Evolutionary conservation across 2,888 invertebrate species (phyloP).

Genomic region (Lissocephala sabroskyi): DNA sequence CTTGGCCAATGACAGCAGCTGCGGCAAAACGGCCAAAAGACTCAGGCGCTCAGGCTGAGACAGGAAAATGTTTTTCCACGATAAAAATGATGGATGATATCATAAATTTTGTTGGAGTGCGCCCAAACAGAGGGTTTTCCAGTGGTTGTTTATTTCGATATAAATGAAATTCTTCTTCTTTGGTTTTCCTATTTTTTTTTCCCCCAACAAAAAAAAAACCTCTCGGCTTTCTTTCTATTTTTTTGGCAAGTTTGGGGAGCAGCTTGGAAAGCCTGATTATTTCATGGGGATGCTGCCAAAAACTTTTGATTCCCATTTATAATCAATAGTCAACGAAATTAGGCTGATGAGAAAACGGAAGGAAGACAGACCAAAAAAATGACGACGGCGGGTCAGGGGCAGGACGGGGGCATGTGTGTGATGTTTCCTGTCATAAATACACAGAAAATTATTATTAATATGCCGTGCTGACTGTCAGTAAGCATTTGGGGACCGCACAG

Average conservation of each 20-base stretch:
- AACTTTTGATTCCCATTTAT: too few relatives aligned
- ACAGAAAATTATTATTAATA: constrained; percentile 62
- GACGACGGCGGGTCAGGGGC: too few relatives aligned
- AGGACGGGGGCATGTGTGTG: constrained; percentile 18
- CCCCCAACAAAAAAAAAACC: constrained; percentile 41
- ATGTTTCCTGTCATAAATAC: constrained; percentile 61
- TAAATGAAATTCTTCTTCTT: constrained; percentile 64
- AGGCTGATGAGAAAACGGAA: too few relatives aligned
- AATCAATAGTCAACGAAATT: too few relatives aligned
- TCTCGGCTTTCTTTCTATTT: too few relatives aligned
- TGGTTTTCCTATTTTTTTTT: constrained; percentile 13
- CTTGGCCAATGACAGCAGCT: constrained; percentile 68
- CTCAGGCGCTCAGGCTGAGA: constrained; percentile 61
- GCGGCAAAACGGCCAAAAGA: constrained; percentile 22
- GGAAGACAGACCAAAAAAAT: too few relatives aligned
- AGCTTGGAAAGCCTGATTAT: too few relatives aligned
- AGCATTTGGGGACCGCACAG: too few relatives aligned
- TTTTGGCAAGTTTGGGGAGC: too few relatives aligned
- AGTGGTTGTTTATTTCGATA: constrained; percentile 73
- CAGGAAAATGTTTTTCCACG: constrained; percentile 72
- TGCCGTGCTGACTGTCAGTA: constrained; percentile 26
- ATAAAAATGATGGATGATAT: constrained; percentile 74
- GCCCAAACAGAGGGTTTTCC: constrained; percentile 70
- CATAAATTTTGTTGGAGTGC: constrained; percentile 73
- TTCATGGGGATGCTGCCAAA: too few relatives aligned